Evolutionary conservation across 1,140 invertebrate genomes (phyloP).

Genomic region (Zaprionus kolodkinae): DNA sequence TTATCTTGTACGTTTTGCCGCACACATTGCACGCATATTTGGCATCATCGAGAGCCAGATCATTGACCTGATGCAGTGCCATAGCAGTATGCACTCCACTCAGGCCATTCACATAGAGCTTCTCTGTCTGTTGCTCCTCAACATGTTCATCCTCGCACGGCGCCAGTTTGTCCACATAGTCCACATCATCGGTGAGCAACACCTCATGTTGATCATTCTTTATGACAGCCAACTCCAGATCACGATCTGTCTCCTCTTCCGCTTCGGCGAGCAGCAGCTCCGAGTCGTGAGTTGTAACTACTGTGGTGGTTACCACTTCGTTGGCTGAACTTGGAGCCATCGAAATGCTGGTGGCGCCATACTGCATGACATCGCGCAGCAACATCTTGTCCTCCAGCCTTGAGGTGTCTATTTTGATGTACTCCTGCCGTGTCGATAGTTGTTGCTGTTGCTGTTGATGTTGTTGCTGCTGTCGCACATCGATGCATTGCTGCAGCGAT

Average conservation of each 20-base stretch:
- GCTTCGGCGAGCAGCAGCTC: constrained; percentile 65
- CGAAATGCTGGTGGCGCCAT: constrained; percentile 65
- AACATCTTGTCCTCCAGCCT: constrained; percentile 76
- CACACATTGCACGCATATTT: constrained; percentile 86
- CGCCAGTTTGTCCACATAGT: constrained; percentile 43
- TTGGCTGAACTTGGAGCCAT: constrained; percentile 53
- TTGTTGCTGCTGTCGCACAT: constrained; percentile 42
- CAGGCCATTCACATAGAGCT: constrained; percentile 58
- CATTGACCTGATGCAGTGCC: constrained; percentile 55
- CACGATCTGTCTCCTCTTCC: constrained; percentile 67
- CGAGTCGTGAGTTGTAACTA: constrained; percentile 59
- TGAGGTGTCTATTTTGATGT: constrained; percentile 78
- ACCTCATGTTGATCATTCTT: constrained; percentile 54
- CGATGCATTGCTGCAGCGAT: constrained; percentile 59
- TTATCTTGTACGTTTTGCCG: constrained; percentile 86
- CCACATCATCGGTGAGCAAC: constrained; percentile 29
- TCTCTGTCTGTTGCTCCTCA: constrained; percentile 37
- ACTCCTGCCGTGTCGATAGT: constrained; percentile 58
- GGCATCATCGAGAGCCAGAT: constrained; percentile 58
- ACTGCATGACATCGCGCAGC: constrained; percentile 79
- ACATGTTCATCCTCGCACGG: constrained; percentile 40
- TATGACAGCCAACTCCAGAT: constrained; percentile 63
- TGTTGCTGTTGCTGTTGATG: constrained; percentile 47
- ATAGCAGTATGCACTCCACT: constrained; percentile 59
- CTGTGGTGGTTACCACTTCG: constrained; percentile 48